These are phyloP conservation scores for Apodemia zela DNA, from an alignment of 2,888 invertebrate species.

Conservation along the genomic window DNA sequence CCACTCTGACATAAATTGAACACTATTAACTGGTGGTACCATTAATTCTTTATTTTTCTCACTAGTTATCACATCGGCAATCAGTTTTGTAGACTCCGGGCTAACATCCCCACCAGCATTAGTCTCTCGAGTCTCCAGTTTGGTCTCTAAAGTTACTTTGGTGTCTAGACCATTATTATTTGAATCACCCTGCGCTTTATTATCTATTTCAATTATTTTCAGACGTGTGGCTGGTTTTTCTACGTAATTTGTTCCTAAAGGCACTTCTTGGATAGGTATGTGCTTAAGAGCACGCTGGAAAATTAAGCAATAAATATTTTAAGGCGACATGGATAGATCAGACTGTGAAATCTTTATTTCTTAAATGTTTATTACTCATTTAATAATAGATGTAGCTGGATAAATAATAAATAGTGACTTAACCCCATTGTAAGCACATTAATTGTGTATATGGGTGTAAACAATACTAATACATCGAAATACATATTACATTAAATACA, in stretches of 20 bases:
- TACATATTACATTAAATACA: no score
- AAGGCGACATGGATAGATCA: no score
- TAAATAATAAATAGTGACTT: no score
- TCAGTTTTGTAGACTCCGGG: slow-evolving; percentile 50
- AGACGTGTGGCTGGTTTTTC: slow-evolving; percentile 50
- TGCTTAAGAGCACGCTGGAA: slow-evolving; percentile 79
- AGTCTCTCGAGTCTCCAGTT: slow-evolving; percentile 20
- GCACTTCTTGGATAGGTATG: slow-evolving; percentile 71
- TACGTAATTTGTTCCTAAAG: slow-evolving; percentile 38
- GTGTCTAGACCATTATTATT: slow-evolving; percentile 48
- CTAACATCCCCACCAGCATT: slow-evolving; percentile 34
- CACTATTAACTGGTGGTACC: slow-evolving; percentile 79
- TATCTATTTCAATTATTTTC: slow-evolving; percentile 53
- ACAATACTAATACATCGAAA: no score
- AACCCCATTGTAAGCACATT: no score
- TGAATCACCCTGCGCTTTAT: slow-evolving; percentile 44
- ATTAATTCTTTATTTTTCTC: slow-evolving; percentile 41
- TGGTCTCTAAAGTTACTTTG: slow-evolving; percentile 26
- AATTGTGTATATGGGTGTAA: no score
- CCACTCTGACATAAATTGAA: slow-evolving; percentile 85
- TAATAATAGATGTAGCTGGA: no score
- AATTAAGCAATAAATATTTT: slow-evolving; percentile 18
- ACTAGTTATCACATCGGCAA: slow-evolving; percentile 34
- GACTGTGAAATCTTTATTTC: no score
- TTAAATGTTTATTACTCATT: no score